phyloP scores from a whole-genome alignment of 2,888 invertebrate genomes.

The Apoda limacodes region DNA sequence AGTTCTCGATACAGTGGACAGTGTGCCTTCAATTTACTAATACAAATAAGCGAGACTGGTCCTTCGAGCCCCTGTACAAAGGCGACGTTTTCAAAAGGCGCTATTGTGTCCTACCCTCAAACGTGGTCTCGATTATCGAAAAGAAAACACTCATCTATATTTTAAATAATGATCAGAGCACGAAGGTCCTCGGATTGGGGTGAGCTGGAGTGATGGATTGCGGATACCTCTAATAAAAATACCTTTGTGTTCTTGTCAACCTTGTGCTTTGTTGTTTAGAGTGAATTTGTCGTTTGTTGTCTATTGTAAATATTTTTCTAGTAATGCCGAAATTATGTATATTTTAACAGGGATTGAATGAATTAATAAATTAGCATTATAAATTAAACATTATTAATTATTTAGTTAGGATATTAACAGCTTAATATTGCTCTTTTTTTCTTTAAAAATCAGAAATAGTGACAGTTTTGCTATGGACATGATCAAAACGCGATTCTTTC shows the following conservation, averaged over 20 bases:
- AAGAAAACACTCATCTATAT: conserved; percentile 70
- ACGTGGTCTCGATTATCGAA: conserved; percentile 65
- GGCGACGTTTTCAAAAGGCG: conserved; percentile 52
- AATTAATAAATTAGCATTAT: no score
- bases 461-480: no score
- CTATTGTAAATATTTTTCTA: no score
- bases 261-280: conserved; percentile 27
- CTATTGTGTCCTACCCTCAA: conserved; percentile 61
- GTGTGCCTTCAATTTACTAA: conserved; percentile 62
- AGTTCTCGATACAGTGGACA: conserved; percentile 48
- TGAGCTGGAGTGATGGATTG: conserved; percentile 56
- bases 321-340: no score
- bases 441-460: no score
- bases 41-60: conserved; percentile 57
- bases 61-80: conserved; percentile 35
- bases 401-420: no score
- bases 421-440: no score
- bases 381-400: no score
- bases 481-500: no score
- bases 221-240: conserved; percentile 47
- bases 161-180: conserved; percentile 67
- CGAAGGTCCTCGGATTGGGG: conserved; percentile 29
- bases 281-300: no score
- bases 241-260: conserved; percentile 44
- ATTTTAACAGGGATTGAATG: no score